These are phyloP conservation scores for Triplophysa dalaica DNA, from an alignment of 2,113 vertebrate species.

Conservation along the genomic window DNA sequence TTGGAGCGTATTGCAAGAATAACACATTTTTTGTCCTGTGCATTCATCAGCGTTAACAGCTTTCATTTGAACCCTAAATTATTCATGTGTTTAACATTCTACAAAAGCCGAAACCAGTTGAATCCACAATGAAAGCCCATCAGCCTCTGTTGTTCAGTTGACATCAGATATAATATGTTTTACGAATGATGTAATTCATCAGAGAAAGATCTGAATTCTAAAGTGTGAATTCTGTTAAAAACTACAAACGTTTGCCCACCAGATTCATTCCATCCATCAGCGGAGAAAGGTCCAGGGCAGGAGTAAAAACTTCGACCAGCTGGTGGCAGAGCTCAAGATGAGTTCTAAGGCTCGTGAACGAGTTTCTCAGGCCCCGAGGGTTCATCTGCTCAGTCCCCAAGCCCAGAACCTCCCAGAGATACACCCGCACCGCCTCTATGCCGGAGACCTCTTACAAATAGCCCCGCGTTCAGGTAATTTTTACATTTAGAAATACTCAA, in stretches of 20 bases:
- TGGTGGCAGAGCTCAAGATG: slow-evolving; percentile 89
- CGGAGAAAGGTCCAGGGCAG: slow-evolving; percentile 86
- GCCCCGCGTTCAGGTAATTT: slow-evolving; percentile 78
- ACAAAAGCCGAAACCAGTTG: neutral
- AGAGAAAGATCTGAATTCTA: neutral
- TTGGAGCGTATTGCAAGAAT: neutral
- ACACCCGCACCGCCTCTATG: slow-evolving; percentile 68
- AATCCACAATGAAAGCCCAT: neutral
- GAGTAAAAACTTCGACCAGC: slow-evolving; percentile 89
- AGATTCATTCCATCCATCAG: slow-evolving; percentile 94
- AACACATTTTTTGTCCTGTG: neutral
- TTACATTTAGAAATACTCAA: no score
- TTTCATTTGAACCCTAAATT: slow-evolving; percentile 1
- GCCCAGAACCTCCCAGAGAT: slow-evolving; percentile 67
- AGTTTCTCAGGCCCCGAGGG: slow-evolving; percentile 69
- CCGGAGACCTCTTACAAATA: slow-evolving; percentile 76
- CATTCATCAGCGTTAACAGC: neutral
- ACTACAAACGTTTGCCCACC: slow-evolving; percentile 13
- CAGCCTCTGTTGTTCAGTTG: neutral
- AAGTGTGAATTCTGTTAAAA: neutral
- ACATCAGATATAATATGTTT: slow-evolving; percentile 1
- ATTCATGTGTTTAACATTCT: neutral
- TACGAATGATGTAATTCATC: neutral
- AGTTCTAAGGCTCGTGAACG: slow-evolving; percentile 80
- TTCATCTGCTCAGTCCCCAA: slow-evolving; percentile 57